These are phyloP conservation scores for Cinclus cinclus DNA, from an alignment of 2,113 vertebrate species.

Conservation along the genomic window DNA sequence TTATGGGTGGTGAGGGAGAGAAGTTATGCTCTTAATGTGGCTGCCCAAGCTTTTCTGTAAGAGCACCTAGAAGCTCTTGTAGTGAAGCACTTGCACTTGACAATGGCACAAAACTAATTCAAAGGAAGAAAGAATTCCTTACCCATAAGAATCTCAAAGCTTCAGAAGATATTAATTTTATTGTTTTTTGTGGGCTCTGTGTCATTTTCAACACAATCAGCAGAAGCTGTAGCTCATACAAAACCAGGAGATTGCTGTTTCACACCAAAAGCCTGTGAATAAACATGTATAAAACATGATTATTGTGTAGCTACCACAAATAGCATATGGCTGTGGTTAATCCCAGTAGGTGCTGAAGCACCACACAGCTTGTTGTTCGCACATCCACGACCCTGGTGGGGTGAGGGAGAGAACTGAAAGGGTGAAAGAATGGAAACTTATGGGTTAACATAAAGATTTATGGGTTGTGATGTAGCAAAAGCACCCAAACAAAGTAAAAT, in stretches of 20 bases:
- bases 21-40: neutral
- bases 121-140: neutral
- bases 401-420: neutral
- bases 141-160: neutral
- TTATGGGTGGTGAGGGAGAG: neutral
- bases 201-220: neutral
- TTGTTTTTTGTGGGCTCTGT: neutral
- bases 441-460: neutral
- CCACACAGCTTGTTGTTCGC: rapidly evolving
- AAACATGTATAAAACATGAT: neutral
- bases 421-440: neutral
- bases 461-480: neutral
- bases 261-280: neutral
- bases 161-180: neutral
- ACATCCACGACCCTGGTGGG: rapidly evolving
- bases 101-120: neutral
- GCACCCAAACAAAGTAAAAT: rapidly evolving
- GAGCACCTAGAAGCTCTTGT: neutral
- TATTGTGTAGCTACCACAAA: neutral
- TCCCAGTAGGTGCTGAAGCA: neutral
- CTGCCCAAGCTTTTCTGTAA: neutral
- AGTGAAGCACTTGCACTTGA: neutral
- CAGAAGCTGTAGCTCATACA: neutral
- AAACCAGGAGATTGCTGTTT: rapidly evolving
- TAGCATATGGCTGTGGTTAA: neutral